phyloP scores from a whole-genome alignment of 2,888 invertebrate genomes.

The Oxyscelio sp. region DNA sequence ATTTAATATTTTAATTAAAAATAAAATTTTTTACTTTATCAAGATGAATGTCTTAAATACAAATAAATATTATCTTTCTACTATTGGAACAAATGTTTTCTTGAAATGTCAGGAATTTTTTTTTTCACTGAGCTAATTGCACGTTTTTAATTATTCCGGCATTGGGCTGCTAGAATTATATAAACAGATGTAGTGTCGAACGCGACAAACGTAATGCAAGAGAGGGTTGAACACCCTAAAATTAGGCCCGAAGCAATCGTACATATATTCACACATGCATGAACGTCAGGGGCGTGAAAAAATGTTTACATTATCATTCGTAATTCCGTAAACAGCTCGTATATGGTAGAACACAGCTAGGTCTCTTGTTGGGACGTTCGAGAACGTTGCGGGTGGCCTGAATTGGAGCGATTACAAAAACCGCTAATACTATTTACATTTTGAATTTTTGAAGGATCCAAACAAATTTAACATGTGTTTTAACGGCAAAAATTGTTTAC shows the following conservation, averaged over 20 bases:
- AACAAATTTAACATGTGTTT: slow-evolving; percentile 15
- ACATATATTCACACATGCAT: slow-evolving; percentile 79
- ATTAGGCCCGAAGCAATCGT: slow-evolving; percentile 85
- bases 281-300: slow-evolving; percentile 86
- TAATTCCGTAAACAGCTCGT: slow-evolving; percentile 87
- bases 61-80: too few relatives aligned
- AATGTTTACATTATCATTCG: slow-evolving; percentile 89
- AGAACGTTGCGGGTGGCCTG: slow-evolving; percentile 86
- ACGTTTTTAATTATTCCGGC: slow-evolving; percentile 75
- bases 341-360: slow-evolving; percentile 70
- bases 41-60: too few relatives aligned
- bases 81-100: too few relatives aligned
- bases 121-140: too few relatives aligned
- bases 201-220: slow-evolving; percentile 73
- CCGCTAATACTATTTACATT: slow-evolving; percentile 55
- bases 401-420: slow-evolving; percentile 71
- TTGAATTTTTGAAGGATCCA: slow-evolving; percentile 26
- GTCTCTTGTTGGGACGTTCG: slow-evolving; percentile 68
- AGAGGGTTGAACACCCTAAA: slow-evolving; percentile 88
- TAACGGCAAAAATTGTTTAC: too few relatives aligned
- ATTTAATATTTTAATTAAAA: too few relatives aligned
- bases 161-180: slow-evolving; percentile 78
- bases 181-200: slow-evolving; percentile 81
- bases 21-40: too few relatives aligned
- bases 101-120: too few relatives aligned